Evolutionary conservation across 2,113 vertebrate genomes (phyloP), one percentile per base, ranked within the genome.

Genomic region (Apeltes quadracus): DNA sequence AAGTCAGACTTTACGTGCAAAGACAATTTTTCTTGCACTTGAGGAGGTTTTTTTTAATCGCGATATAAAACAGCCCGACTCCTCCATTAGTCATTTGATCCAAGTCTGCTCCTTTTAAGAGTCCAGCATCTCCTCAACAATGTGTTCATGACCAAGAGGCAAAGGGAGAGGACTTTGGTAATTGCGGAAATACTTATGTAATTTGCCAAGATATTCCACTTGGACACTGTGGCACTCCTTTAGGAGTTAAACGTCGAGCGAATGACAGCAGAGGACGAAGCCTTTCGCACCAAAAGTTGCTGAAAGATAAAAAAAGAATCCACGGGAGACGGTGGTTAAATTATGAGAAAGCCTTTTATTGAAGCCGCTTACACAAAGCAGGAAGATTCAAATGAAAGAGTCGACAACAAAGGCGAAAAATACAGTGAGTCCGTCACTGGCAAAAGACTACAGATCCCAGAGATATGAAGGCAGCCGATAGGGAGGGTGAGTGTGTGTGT

Each of bases 271-370:
- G 4, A 66, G 29, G 32, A 50, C 15, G 7, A 2, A 1, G 53
- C 48, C 9, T 32, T 14, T 43, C 50, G 64, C 11, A 74, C 27
- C 29, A 15, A 55, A 63, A 62, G 69, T 18, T 0, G 3, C 53
- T 72, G 13, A 23, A 22, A 59, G 12, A 64, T 27, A 6, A 55
- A 80, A 83, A 14, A 5, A n/a, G n/a, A 53, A 61, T 36, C 18
- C 44, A 71, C 20, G 7, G 72, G 34, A 62, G 41, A 76, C 39
- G 48, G 53, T 6, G 4, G 56, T 67, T 58, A 53, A 48, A 83
- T 67, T 44, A 73, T 74, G 22, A 78, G 43, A 27, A 76, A 81
- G 62, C n/a, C 27, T 81, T 92, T 92, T 91, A 91, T 90, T 92
- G 39, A 64, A 65, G 36, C 65, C 0, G n/a, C 62, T 65, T 82